Conservation (phyloP, 2,888 invertebrate genomes). For the Trisateles emortualis region DNA sequence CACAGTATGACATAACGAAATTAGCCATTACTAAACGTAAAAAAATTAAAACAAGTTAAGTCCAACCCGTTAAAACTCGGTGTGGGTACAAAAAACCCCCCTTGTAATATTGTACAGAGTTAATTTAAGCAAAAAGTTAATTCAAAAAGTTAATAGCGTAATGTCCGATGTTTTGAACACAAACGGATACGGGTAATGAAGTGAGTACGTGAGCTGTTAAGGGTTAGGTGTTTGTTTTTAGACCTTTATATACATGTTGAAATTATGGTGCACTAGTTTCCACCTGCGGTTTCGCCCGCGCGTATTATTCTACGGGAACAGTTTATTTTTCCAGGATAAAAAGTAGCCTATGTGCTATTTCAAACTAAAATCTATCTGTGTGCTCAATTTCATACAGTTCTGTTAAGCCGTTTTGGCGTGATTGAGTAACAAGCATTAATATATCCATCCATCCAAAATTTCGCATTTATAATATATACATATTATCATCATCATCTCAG, state of each 20-base stretch:
- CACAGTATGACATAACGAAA: slow-evolving; percentile 1
- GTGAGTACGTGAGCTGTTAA: slow-evolving; percentile 37
- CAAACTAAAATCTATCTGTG: no score
- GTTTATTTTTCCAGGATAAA: no score
- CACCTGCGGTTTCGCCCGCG: no score
- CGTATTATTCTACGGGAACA: no score
- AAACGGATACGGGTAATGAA: slow-evolving; percentile 46
- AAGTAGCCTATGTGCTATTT: no score
- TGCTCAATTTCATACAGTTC: no score
- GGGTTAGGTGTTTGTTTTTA: slow-evolving; percentile 21
- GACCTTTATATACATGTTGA: neutral
- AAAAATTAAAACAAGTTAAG: slow-evolving; percentile 19
- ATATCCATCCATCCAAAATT: no score
- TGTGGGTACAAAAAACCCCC: slow-evolving; percentile 26
- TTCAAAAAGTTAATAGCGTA: slow-evolving; percentile 49
- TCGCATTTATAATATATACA: no score
- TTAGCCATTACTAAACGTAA: neutral
- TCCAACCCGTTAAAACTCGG: slow-evolving; percentile 31
- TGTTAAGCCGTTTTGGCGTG: no score
- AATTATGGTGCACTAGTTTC: no score
- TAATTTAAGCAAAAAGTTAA: slow-evolving; percentile 48
- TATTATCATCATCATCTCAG: no score
- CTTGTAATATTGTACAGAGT: slow-evolving; percentile 18
- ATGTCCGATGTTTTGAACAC: slow-evolving; percentile 39
- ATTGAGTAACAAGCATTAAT: no score